A percentile compares a stretch with the other conserved stretches of the same genome.
phyloP scores from a whole-genome alignment of 2,888 invertebrate genomes.

The Leucophenga maculata region DNA sequence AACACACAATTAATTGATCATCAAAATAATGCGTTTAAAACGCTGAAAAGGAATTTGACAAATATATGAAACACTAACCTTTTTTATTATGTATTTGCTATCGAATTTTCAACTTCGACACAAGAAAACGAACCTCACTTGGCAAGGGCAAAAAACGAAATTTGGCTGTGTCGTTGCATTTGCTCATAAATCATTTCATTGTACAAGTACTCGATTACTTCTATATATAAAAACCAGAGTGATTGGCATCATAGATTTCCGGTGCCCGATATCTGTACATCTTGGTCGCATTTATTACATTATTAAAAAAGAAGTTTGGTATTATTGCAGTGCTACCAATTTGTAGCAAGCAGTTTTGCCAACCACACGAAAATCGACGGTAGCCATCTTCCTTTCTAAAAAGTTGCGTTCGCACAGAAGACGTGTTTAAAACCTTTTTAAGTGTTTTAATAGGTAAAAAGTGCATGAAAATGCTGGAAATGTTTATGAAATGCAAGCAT shows the following conservation, averaged over 20 bases:
- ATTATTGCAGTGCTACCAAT: constrained; percentile 41
- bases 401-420: constrained; percentile 68
- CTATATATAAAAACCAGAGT: not conserved
- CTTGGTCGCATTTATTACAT: not conserved
- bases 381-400: constrained; percentile 67
- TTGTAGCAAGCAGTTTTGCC: constrained; percentile 38
- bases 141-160: not conserved
- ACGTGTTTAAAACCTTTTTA: constrained; percentile 71
- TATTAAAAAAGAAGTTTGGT: not conserved
- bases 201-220: no score
- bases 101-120: not conserved
- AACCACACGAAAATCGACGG: constrained; percentile 50
- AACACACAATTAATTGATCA: no score
- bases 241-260: no score
- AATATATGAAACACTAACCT: no score
- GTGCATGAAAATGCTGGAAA: constrained; percentile 36
- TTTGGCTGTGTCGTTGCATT: no score
- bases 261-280: no score
- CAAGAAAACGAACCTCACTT: no score
- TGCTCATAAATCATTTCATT: no score
- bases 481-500: constrained; percentile 30
- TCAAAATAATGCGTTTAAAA: no score
- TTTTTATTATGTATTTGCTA: not conserved
- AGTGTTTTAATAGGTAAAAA: constrained; percentile 71
- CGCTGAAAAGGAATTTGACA: no score